Evolutionary conservation across 2,797 vertebrate species (phyloP).

Genomic region (Sparidentex hasta): DNA sequence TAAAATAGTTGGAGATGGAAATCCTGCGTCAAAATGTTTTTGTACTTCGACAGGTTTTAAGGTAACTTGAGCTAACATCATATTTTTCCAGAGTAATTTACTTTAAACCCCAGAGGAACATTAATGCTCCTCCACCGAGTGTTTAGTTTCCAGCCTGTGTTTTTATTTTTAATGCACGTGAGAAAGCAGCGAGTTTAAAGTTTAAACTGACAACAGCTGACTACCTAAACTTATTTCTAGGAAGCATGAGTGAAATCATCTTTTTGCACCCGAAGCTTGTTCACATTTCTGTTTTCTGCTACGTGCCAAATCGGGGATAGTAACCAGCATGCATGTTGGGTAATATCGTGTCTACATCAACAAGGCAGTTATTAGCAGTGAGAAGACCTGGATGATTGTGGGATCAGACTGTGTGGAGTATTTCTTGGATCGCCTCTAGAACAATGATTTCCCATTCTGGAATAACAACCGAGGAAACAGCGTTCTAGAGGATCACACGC

Average conservation of each 20-base stretch:
- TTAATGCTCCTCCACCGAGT: constrained; percentile 13
- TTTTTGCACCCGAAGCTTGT: constrained; percentile 44
- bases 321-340: constrained; percentile 77
- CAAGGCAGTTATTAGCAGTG: constrained; percentile 77
- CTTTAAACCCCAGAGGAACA: constrained; percentile 14
- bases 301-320: constrained; percentile 42
- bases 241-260: constrained; percentile 54
- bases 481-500: constrained; percentile 18
- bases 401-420: constrained; percentile 59
- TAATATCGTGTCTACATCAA: constrained; percentile 74
- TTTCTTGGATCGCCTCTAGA: constrained; percentile 42
- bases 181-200: constrained; percentile 58
- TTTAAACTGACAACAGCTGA: constrained; percentile 49
- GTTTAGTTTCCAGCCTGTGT: constrained; percentile 18
- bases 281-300: constrained; percentile 26
- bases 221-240: constrained; percentile 57
- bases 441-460: constrained; percentile 24
- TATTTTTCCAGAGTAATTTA: constrained; percentile 33
- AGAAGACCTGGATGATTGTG: constrained; percentile 69
- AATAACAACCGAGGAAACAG: constrained; percentile 23
- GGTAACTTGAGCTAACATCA: constrained; percentile 34
- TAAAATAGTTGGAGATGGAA: constrained; percentile 23
- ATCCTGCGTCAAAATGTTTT: constrained; percentile 26
- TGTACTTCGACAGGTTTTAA: constrained; percentile 6
- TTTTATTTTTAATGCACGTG: constrained; percentile 44